These are phyloP conservation scores for Lepidotrigona ventralis DNA, from an alignment of 1,140 invertebrate genomes.

Conservation along the genomic window DNA sequence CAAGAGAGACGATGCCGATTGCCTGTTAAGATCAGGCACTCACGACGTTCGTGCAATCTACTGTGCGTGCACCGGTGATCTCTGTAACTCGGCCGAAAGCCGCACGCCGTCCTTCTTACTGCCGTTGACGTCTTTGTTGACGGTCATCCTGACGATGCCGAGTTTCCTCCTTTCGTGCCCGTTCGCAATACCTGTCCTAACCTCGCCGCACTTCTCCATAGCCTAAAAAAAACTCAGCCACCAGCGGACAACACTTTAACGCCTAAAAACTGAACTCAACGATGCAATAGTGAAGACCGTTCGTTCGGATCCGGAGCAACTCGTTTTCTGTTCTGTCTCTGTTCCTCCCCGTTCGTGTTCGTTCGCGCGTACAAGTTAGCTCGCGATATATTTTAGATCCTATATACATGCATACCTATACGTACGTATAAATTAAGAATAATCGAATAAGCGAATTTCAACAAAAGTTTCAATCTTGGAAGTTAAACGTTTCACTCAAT, in stretches of 20 bases:
- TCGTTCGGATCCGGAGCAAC: conserved; percentile 39
- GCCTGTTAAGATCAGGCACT: conserved; percentile 85
- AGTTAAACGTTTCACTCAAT: no score
- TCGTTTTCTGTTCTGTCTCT: conserved; percentile 29
- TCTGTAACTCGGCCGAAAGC: conserved; percentile 84
- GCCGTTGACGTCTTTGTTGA: conserved; percentile 54
- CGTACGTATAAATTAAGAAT: neutral
- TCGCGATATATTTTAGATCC: neutral
- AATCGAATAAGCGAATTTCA: neutral
- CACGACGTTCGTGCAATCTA: conserved; percentile 87
- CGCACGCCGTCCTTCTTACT: conserved; percentile 59
- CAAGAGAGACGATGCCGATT: conserved; percentile 82
- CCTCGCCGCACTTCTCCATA: conserved; percentile 47
- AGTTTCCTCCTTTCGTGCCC: conserved; percentile 53
- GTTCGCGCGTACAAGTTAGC: neutral
- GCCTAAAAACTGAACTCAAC: conserved; percentile 44
- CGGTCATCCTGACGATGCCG: conserved; percentile 49
- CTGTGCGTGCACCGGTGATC: conserved; percentile 87
- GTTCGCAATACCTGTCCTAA: conserved; percentile 22
- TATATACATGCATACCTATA: no score
- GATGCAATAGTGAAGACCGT: conserved; percentile 26
- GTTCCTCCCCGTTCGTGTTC: no score
- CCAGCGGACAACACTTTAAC: conserved; percentile 1
- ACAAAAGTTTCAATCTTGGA: neutral
- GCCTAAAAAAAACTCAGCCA: conserved; percentile 43